A percentile compares a stretch with the other conserved stretches of the same genome.
phyloP scores from a whole-genome alignment of 2,888 invertebrate genomes.

The Parnassius orleans region DNA sequence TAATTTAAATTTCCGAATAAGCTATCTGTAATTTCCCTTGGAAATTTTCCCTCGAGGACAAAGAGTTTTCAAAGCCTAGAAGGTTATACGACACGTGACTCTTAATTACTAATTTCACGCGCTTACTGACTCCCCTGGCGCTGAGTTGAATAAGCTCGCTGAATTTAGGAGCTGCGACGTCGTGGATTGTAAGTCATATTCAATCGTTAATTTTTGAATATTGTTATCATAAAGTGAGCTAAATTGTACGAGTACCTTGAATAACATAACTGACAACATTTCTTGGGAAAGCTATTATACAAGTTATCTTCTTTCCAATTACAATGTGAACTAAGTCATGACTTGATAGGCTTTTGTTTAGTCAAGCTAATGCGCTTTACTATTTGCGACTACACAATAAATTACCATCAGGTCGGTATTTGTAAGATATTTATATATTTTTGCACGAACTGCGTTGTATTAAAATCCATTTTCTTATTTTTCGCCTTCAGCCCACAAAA shows the following conservation, averaged over 20 bases:
- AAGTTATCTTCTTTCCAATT: not conserved
- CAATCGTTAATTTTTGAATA: constrained; percentile 46
- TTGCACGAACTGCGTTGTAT: too few relatives aligned
- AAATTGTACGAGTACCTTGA: not conserved
- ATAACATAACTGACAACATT: not conserved
- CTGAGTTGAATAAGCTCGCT: constrained; percentile 48
- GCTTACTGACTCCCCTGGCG: constrained; percentile 61
- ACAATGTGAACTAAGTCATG: not conserved
- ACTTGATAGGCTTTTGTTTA: too few relatives aligned
- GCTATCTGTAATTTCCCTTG: constrained; percentile 16
- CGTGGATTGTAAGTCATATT: constrained; percentile 69
- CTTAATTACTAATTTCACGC: constrained; percentile 76
- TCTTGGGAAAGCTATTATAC: not conserved
- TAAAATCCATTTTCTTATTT: too few relatives aligned
- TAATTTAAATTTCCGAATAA: constrained; percentile 10
- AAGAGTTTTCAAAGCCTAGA: constrained; percentile 45
- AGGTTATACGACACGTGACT: constrained; percentile 58
- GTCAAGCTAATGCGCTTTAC: too few relatives aligned
- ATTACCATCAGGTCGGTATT: not conserved
- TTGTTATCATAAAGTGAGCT: constrained; percentile 1
- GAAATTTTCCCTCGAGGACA: constrained; percentile 32
- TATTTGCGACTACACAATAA: too few relatives aligned
- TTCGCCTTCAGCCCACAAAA: too few relatives aligned
- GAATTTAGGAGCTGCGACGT: constrained; percentile 49
- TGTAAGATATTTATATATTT: too few relatives aligned